Evolutionary conservation across 2,113 vertebrate species (phyloP).

Genomic region (Piliocolobus tephrosceles): DNA sequence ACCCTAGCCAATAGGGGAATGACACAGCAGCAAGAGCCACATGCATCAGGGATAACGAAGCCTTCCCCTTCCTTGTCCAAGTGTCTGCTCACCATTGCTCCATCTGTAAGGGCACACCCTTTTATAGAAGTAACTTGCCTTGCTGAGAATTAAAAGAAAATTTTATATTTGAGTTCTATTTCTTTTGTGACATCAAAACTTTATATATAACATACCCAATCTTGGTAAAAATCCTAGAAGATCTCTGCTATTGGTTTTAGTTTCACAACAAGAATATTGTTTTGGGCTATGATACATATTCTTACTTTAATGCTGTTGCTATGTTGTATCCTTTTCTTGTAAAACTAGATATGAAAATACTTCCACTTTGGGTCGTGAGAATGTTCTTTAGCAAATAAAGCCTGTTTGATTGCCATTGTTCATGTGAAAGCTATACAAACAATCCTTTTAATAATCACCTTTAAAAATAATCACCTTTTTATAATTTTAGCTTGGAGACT

Average conservation of each 20-base stretch:
- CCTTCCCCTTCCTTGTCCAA: no score
- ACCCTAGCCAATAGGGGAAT: no score
- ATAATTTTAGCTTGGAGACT: not conserved
- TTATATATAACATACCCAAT: not conserved
- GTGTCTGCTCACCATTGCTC: no score
- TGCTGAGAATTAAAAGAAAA: no score
- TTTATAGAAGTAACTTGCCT: no score
- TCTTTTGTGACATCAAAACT: no score
- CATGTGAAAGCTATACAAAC: not conserved
- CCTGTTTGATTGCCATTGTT: not conserved
- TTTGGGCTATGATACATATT: not conserved
- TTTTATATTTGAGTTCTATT: no score
- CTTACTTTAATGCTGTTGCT: not conserved
- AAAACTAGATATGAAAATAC: conserved; percentile 11
- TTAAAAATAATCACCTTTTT: not conserved
- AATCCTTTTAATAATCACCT: not conserved
- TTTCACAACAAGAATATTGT: not conserved
- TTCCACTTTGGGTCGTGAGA: not conserved
- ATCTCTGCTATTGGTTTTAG: not conserved
- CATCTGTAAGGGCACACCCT: no score
- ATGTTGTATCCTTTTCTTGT: not conserved
- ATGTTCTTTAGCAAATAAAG: not conserved
- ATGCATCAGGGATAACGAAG: no score
- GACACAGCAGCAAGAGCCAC: no score
- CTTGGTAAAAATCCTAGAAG: not conserved